phyloP scores from a whole-genome alignment of 2,113 vertebrate genomes.

The Ictalurus furcatus region DNA sequence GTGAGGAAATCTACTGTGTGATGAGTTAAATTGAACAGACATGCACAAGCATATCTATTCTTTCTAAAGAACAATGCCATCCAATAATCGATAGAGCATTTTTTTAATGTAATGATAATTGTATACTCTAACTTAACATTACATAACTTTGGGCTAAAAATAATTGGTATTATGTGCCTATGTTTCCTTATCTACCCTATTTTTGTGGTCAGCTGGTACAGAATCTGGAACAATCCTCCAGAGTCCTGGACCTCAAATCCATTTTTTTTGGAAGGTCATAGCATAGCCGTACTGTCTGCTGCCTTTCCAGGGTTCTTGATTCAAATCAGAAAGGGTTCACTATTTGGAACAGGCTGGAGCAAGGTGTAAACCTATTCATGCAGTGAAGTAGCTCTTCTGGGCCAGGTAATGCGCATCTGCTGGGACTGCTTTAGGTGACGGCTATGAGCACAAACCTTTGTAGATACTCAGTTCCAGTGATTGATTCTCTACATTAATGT shows the following conservation, averaged over 20 bases:
- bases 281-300: background rate
- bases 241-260: background rate
- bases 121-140: background rate
- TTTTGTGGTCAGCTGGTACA: background rate
- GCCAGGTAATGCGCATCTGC: background rate
- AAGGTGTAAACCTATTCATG: background rate
- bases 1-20: background rate
- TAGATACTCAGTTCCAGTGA: background rate
- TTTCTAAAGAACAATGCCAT: background rate
- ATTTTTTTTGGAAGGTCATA: conserved; percentile 11
- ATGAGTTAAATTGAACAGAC: background rate
- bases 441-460: background rate
- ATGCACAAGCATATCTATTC: background rate
- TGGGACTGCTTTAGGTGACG: background rate
- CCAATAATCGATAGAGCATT: background rate
- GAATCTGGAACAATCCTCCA: conserved; percentile 2
- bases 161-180: background rate
- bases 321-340: background rate
- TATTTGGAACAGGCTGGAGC: background rate
- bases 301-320: background rate
- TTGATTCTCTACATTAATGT: background rate
- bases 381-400: background rate
- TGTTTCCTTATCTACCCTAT: background rate
- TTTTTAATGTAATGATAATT: background rate
- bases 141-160: background rate